A percentile compares a stretch with the other conserved stretches of the same genome.
These are phyloP conservation scores for Myotis brandtii DNA, from an alignment of 2,113 vertebrate genomes.

Conservation along the genomic window DNA sequence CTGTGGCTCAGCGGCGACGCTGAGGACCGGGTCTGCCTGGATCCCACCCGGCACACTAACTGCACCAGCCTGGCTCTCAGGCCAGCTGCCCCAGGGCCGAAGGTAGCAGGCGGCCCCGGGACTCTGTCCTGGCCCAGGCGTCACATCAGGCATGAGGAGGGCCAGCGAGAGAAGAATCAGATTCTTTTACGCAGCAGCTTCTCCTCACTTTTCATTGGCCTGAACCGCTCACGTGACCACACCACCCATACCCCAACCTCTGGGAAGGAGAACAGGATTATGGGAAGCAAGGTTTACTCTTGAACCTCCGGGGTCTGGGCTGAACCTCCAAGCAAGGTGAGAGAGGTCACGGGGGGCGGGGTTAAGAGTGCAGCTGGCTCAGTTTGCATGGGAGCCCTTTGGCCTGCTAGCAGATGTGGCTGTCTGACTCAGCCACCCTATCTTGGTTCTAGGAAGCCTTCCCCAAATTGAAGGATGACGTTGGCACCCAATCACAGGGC, in stretches of 20 bases:
- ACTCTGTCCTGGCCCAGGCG: not conserved
- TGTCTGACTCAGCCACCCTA: not conserved
- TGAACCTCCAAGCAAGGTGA: not conserved
- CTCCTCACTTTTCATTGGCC: constrained; percentile 2
- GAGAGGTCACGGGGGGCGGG: not conserved
- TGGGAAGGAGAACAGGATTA: not conserved
- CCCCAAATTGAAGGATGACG: not conserved
- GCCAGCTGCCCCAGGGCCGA: not conserved
- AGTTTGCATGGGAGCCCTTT: not conserved
- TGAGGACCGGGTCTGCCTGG: accelerated
- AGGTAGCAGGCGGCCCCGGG: not conserved
- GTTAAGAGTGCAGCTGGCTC: not conserved
- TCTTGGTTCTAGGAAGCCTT: not conserved
- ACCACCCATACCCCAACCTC: not conserved
- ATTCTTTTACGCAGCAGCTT: not conserved
- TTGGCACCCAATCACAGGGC: not conserved
- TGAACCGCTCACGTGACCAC: not conserved
- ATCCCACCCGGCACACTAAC: not conserved
- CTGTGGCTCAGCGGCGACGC: not conserved
- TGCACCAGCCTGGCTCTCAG: not conserved
- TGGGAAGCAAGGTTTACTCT: not conserved
- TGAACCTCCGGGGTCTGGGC: not conserved
- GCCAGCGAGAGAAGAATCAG: not conserved
- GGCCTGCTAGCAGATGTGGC: not conserved
- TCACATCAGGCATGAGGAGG: not conserved